Percentiles rank a stretch among this genome's conserved stretches.
Conservation (phyloP, 2,888 invertebrate genomes). For the Stenodema calcarata region DNA sequence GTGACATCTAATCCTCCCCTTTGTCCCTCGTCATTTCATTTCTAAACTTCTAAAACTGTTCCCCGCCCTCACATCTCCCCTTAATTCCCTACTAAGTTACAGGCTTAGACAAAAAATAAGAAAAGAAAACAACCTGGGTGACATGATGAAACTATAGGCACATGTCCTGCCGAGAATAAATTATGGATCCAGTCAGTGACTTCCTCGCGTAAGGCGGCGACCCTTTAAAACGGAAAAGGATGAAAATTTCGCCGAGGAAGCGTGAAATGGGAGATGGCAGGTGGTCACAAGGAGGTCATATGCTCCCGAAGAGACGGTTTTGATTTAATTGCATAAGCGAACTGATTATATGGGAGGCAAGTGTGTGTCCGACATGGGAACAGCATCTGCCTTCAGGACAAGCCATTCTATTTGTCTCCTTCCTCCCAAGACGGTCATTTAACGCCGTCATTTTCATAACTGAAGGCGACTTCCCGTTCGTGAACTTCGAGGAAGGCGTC, state of each 20-base stretch:
- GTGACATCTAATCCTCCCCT: no score
- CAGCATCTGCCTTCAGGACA: constrained; percentile 24
- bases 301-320: constrained; percentile 15
- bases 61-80: no score
- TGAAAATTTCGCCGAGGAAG: constrained; percentile 25
- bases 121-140: no score
- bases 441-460: constrained; percentile 41
- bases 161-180: not conserved
- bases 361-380: constrained; percentile 46
- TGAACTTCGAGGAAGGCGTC: not conserved
- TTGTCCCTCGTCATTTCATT: no score
- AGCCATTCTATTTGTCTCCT: constrained; percentile 10
- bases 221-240: not conserved
- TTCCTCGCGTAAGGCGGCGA: not conserved
- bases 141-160: no score
- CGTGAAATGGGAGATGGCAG: constrained; percentile 36
- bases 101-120: no score
- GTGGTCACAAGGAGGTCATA: constrained; percentile 33
- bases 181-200: not conserved
- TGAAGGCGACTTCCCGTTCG: constrained; percentile 15
- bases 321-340: constrained; percentile 44
- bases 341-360: constrained; percentile 38
- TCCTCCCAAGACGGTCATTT: constrained; percentile 42
- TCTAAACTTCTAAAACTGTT: no score
- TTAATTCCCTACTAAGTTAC: no score